Percentiles rank a stretch among this genome's conserved stretches.
Conservation (phyloP, 1,140 invertebrate genomes). For the Halictus rubicundus region DNA sequence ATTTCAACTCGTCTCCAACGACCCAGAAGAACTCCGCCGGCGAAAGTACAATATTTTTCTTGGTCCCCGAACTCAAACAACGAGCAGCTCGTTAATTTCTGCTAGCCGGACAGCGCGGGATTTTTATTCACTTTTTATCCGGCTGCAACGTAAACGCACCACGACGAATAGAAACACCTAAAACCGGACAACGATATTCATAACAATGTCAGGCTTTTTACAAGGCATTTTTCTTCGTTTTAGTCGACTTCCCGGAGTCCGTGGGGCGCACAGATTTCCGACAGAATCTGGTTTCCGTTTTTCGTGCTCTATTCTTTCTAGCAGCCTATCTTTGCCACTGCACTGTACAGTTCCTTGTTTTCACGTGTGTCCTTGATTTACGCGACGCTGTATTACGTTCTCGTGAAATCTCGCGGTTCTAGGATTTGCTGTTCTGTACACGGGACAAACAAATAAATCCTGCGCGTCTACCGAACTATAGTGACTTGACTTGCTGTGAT, state of each 20-base stretch:
- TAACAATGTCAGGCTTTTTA: neutral
- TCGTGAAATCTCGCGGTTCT: neutral
- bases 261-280: too few species aligned
- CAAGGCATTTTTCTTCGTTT: neutral
- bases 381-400: neutral
- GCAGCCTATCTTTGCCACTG: too few species aligned
- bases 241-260: neutral
- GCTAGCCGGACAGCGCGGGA: too few species aligned
- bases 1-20: too few species aligned
- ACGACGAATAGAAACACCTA: neutral
- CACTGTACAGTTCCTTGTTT: neutral
- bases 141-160: neutral
- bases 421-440: neutral
- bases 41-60: too few species aligned
- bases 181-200: neutral
- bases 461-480: neutral
- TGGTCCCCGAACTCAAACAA: too few species aligned
- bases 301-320: neutral
- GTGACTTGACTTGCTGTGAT: too few species aligned
- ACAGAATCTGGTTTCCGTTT: too few species aligned
- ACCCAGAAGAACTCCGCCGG: too few species aligned
- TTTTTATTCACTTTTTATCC: too few species aligned
- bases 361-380: slow-evolving; percentile 1
- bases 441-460: neutral
- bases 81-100: too few species aligned